phyloP scores from a whole-genome alignment of 2,888 invertebrate species.

The Megaustenia siamemsis region DNA sequence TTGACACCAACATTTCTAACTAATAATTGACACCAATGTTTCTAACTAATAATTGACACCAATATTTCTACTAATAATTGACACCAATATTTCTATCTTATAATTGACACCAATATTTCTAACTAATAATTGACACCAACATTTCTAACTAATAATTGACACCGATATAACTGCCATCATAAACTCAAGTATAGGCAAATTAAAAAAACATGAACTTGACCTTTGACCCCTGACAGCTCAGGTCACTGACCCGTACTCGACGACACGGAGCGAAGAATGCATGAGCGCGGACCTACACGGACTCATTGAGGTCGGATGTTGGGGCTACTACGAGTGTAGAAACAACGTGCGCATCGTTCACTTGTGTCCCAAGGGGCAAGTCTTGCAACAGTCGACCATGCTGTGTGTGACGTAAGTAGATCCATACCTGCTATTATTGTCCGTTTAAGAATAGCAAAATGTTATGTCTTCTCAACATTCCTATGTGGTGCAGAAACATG shows the following conservation, averaged over 20 bases:
- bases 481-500: no score
- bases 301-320: conserved; percentile 6
- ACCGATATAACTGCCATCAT: not conserved
- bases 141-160: no score
- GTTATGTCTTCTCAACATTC: no score
- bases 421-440: not conserved
- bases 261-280: not conserved
- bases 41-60: no score
- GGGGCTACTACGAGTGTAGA: conserved; percentile 7
- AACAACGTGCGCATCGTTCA: not conserved
- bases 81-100: no score
- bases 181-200: not conserved
- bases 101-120: no score
- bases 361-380: not conserved
- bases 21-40: no score
- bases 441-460: not conserved
- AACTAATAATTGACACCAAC: no score
- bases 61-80: not conserved
- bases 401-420: not conserved
- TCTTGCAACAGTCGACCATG: not conserved
- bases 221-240: not conserved
- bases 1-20: no score
- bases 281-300: not conserved
- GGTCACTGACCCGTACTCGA: not conserved
- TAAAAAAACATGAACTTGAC: not conserved